phyloP scores from a whole-genome alignment of 2,797 vertebrate genomes.

The Oreochromis mossambicus region DNA sequence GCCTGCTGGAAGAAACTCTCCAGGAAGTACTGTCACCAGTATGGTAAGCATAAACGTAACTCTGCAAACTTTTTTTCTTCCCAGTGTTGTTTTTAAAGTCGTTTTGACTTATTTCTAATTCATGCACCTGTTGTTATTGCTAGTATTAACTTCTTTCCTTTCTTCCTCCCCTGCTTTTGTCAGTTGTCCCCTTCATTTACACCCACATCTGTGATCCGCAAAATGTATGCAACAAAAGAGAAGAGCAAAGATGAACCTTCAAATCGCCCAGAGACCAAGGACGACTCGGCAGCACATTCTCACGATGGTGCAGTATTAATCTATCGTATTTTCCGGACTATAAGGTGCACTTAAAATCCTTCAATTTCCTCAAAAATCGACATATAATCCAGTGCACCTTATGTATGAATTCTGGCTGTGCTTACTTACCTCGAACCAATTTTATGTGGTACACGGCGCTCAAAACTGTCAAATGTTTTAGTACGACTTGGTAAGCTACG shows the following conservation, averaged over 20 bases:
- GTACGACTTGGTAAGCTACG: neutral
- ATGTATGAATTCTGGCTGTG: neutral
- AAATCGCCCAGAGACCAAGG: slow-evolving; percentile 80
- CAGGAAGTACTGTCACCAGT: slow-evolving; percentile 87
- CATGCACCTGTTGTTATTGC: neutral
- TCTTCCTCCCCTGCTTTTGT: neutral
- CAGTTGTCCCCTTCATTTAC: slow-evolving; percentile 97
- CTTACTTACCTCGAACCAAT: neutral
- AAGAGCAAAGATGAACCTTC: slow-evolving; percentile 89
- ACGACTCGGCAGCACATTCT: slow-evolving; percentile 74
- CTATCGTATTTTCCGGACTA: neutral
- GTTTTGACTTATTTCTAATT: neutral
- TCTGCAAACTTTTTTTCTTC: neutral
- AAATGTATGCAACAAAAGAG: slow-evolving; percentile 98
- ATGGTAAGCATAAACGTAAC: slow-evolving; percentile 81
- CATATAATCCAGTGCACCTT: neutral
- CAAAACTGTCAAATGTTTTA: neutral
- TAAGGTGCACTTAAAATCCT: neutral
- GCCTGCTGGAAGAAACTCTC: slow-evolving; percentile 84
- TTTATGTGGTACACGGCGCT: neutral
- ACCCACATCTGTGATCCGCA: slow-evolving; percentile 97
- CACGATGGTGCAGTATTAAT: slow-evolving; percentile 79
- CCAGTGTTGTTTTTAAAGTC: neutral
- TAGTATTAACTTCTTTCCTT: neutral
- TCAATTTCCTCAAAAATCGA: neutral